Base-by-base conservation (phyloP, 2,113 vertebrate genomes). In the Craseonycteris thonglongyai region DNA sequence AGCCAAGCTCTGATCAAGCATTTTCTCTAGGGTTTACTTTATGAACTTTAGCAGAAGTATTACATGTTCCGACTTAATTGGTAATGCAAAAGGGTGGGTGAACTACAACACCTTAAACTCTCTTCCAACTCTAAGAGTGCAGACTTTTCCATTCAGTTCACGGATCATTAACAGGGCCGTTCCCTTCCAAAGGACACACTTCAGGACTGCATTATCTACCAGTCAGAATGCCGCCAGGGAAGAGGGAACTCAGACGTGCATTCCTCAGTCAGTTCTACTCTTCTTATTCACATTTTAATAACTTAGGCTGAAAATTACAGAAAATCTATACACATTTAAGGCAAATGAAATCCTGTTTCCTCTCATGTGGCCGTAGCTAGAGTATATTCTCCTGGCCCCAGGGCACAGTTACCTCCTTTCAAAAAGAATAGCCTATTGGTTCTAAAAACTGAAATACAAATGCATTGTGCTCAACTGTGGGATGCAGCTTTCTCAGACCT, bases 281-380 rank as follows among this genome's bases (percentile, higher is more conserved):
- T 22, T n/a, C 68, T 22, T 28, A 16, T 61, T 75, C 92, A 51
- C 10, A 89, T 81, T 90, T 93, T 91, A 93, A 89, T 91, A 91
- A 92, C 47, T 74, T 71, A 71, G 49, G 75, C 21, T 61, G 51
- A 72, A 91, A 87, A 90, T 69, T 68, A 91, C 2, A 87, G 51
- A 69, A 92, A 76, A 87, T 90, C 82, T 87, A 95, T 89, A 87
- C 94, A 94, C 69, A 83, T 80, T 91, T 90, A 87, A 91, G 89
- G 89, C 88, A 93, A 94, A 97, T 33, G 76, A 88, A 88, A 91
- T 88, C 21, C 59, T 58, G 33, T 69, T 28, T 88, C 54, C 21
- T 90, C 49, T 56, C 85, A 51, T 40, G 56, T 15, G 28, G 71
- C 63, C 38, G 8, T 56, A 61, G 10, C 51, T 33, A 35, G 15